phyloP scores from a whole-genome alignment of 2,888 invertebrate genomes.

The Liodrosophila aerea region DNA sequence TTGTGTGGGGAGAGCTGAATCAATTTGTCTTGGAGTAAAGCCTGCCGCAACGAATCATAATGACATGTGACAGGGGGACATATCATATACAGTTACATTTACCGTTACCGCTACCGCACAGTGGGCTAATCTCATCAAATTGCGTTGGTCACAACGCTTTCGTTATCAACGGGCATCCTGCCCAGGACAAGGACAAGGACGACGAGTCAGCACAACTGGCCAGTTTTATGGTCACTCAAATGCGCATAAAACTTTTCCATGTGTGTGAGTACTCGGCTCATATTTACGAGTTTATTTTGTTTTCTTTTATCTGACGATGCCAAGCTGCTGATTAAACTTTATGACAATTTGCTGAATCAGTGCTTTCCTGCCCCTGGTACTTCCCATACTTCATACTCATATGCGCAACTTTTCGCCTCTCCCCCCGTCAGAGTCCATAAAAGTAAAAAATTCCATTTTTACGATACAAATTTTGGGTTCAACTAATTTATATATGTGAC shows the following conservation, averaged over 20 bases:
- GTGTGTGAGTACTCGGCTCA: constrained; percentile 31
- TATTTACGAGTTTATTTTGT: constrained; percentile 62
- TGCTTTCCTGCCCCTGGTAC: constrained; percentile 37
- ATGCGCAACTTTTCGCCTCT: neutral
- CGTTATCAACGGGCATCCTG: constrained; percentile 61
- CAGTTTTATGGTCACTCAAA: constrained; percentile 73
- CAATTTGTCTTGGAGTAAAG: constrained; percentile 36
- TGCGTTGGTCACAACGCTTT: constrained; percentile 62
- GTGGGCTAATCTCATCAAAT: constrained; percentile 65
- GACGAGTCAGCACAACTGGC: constrained; percentile 31
- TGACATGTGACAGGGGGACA: constrained; percentile 41
- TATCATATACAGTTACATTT: constrained; percentile 1
- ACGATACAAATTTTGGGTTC: constrained; percentile 62
- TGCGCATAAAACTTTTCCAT: constrained; percentile 60
- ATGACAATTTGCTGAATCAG: constrained; percentile 80
- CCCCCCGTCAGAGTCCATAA: constrained; percentile 11
- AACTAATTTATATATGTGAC: constrained; percentile 59
- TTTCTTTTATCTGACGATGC: constrained; percentile 42
- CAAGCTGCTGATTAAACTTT: constrained; percentile 80
- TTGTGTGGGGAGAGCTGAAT: constrained; percentile 32
- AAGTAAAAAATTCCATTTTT: constrained; percentile 53
- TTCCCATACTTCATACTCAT: constrained; percentile 9
- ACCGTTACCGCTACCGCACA: constrained; percentile 5
- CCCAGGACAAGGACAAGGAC: constrained; percentile 15
- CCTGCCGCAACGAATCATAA: constrained; percentile 60